phyloP scores from a whole-genome alignment of 2,113 vertebrate genomes.

The Coregonus clupeaformis region DNA sequence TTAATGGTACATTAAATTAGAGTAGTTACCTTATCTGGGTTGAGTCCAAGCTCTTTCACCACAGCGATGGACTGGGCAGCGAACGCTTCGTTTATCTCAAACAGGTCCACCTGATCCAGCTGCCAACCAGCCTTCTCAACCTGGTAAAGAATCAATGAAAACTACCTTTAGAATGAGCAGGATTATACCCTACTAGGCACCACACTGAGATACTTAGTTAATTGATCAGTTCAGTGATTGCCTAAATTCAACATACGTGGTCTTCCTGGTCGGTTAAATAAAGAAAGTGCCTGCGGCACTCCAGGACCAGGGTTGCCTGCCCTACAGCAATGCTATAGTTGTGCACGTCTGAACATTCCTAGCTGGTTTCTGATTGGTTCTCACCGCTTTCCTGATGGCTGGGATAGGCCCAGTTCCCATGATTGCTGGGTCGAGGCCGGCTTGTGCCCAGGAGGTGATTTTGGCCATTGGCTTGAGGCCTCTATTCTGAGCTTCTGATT shows the following conservation, averaged over 20 bases:
- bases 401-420: conserved; percentile 92
- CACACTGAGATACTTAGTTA: too few species aligned
- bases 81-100: conserved; percentile 97
- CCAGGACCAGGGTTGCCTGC: too few species aligned
- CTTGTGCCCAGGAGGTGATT: conserved; percentile 88
- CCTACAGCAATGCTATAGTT: too few species aligned
- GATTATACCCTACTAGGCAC: too few species aligned
- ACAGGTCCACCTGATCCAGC: conserved; percentile 86
- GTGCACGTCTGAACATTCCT: not conserved
- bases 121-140: conserved; percentile 89
- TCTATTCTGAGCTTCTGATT: conserved; percentile 82
- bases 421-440: conserved; percentile 87
- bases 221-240: too few species aligned
- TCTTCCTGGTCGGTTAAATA: too few species aligned
- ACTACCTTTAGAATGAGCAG: too few species aligned
- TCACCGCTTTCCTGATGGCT: conserved; percentile 92
- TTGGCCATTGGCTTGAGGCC: conserved; percentile 82
- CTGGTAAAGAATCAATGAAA: conserved; percentile 56
- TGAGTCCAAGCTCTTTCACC: conserved; percentile 85
- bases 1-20: not conserved
- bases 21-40: conserved; percentile 85
- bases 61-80: conserved; percentile 83
- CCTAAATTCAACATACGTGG: too few species aligned
- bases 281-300: too few species aligned
- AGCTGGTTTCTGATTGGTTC: conserved; percentile 44